Evolutionary conservation across 1,140 invertebrate species (phyloP).

Genomic region (Babylonia areolata): DNA sequence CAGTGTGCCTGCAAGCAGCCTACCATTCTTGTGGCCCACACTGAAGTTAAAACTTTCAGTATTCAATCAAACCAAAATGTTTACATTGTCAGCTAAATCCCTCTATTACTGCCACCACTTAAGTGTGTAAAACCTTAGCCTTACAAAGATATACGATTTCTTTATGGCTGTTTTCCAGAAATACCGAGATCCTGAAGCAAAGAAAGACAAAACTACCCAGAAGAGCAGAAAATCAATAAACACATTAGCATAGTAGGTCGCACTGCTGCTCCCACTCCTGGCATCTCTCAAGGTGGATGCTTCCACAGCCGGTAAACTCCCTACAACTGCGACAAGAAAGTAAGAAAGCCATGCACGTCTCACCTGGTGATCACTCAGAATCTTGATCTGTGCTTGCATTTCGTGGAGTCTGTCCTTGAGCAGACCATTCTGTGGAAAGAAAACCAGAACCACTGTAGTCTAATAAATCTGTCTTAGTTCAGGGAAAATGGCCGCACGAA

Average conservation of each 20-base stretch:
- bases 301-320: slow-evolving; percentile 8
- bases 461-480: slow-evolving; percentile 47
- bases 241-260: slow-evolving; percentile 51
- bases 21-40: not conserved
- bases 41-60: slow-evolving; percentile 17
- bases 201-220: slow-evolving; percentile 45
- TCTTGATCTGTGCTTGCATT: slow-evolving; percentile 65
- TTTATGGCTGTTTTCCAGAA: not conserved
- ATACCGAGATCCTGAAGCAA: slow-evolving; percentile 20
- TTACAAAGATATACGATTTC: not conserved
- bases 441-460: slow-evolving; percentile 27
- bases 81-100: not conserved
- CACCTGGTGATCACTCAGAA: slow-evolving; percentile 71
- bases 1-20: slow-evolving; percentile 11
- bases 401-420: slow-evolving; percentile 64
- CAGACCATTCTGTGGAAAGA: slow-evolving; percentile 62
- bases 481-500: slow-evolving; percentile 51
- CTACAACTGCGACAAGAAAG: not conserved
- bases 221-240: slow-evolving; percentile 45
- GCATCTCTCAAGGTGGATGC: slow-evolving; percentile 45
- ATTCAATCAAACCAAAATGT: not conserved
- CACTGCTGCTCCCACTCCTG: slow-evolving; percentile 37
- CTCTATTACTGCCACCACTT: not conserved
- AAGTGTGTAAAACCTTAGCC: not conserved
- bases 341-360: slow-evolving; percentile 37